Conservation (phyloP, 2,888 invertebrate species). For the Drosophila pseudotakahashii region DNA sequence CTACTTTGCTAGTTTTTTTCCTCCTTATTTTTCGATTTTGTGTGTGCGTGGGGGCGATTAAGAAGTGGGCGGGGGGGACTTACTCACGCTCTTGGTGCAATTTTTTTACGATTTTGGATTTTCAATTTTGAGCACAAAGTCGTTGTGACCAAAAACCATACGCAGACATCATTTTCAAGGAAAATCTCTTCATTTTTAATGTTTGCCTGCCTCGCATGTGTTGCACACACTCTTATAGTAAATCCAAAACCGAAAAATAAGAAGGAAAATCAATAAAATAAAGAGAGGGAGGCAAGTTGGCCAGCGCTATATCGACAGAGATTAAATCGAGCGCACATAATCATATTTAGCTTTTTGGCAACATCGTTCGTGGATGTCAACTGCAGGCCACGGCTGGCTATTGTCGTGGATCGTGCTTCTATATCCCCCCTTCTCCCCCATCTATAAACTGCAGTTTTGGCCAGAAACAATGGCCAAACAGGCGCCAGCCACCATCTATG, state of each 20-base stretch:
- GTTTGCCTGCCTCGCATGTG: slow-evolving; percentile 63
- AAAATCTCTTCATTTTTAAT: slow-evolving; percentile 80
- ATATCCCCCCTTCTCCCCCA: slow-evolving; percentile 2
- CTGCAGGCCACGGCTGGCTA: slow-evolving; percentile 51
- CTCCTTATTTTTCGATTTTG: background rate
- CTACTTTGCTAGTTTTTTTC: slow-evolving; percentile 42
- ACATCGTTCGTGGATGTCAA: slow-evolving; percentile 71
- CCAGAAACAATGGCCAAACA: slow-evolving; percentile 71
- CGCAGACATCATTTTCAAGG: slow-evolving; percentile 75
- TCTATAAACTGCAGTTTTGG: slow-evolving; percentile 16
- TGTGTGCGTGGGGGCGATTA: slow-evolving; percentile 52
- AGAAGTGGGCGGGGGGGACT: slow-evolving; percentile 42
- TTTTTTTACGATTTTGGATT: slow-evolving; percentile 59
- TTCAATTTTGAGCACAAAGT: slow-evolving; percentile 75
- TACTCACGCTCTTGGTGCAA: slow-evolving; percentile 63
- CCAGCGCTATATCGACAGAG: too few relatives aligned
- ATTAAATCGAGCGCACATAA: slow-evolving; percentile 80
- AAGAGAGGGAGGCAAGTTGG: slow-evolving; percentile 25
- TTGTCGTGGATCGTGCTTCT: slow-evolving; percentile 65
- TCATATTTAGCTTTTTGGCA: slow-evolving; percentile 78
- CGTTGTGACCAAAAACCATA: slow-evolving; percentile 73
- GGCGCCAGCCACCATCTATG: slow-evolving; percentile 80
- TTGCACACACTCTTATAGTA: slow-evolving; percentile 27
- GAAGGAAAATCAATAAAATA: slow-evolving; percentile 57
- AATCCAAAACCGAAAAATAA: background rate